Evolutionary conservation across 2,113 vertebrate species (phyloP).

Genomic region (Narcine bancroftii): DNA sequence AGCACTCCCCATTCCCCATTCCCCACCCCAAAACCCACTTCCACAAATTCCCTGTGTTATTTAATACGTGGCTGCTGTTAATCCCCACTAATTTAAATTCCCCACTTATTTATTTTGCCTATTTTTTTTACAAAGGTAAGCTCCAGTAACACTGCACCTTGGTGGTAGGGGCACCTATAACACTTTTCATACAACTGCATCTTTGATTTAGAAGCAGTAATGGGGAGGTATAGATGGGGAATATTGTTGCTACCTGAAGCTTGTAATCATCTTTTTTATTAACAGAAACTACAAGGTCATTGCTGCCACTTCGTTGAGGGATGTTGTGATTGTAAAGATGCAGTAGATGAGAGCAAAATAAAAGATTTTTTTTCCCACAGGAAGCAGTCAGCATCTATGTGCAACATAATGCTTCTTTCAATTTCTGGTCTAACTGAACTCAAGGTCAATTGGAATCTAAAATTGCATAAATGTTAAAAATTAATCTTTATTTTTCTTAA

Average conservation of each 20-base stretch:
- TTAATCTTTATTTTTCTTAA: neutral
- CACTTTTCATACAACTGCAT: neutral
- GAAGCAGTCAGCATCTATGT: neutral
- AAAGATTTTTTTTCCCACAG: neutral
- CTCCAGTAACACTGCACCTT: no score
- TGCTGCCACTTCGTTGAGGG: neutral
- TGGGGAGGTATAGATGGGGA: neutral
- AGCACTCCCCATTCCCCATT: no score
- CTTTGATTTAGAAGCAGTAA: neutral
- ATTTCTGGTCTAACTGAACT: neutral
- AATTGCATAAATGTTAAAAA: neutral
- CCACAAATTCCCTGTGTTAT: no score
- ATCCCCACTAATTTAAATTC: no score
- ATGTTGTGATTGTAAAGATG: neutral
- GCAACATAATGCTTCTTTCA: neutral
- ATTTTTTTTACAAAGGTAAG: no score
- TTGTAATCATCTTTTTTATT: neutral
- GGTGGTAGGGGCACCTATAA: neutral
- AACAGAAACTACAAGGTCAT: neutral
- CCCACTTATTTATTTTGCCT: no score
- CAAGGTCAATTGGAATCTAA: neutral
- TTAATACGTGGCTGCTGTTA: no score
- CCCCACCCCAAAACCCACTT: no score
- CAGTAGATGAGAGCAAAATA: neutral
- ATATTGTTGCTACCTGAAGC: neutral